Conservation (phyloP, 2,113 vertebrate species). For the Anguilla rostrata region DNA sequence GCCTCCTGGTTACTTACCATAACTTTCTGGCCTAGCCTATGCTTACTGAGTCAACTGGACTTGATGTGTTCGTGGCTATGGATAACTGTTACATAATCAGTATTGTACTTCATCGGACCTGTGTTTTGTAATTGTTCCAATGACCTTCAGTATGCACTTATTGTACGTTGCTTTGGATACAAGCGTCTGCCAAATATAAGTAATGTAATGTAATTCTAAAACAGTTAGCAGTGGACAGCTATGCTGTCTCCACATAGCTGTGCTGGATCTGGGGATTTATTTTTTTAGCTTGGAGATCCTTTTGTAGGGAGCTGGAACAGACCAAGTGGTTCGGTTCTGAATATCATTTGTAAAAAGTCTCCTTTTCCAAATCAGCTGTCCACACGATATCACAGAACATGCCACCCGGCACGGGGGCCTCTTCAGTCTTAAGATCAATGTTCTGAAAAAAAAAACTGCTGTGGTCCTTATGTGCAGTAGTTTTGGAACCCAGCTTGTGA, state of each 20-base stretch:
- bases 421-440: no score
- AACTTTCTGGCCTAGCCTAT: no score
- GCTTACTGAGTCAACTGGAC: no score
- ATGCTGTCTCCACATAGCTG: not conserved
- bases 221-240: not conserved
- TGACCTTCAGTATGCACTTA: no score
- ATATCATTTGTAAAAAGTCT: not conserved
- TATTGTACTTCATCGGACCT: no score
- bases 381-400: not conserved
- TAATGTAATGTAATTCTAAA: not conserved
- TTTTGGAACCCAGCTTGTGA: not conserved
- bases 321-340: not conserved
- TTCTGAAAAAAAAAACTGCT: not conserved
- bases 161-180: no score
- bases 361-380: not conserved
- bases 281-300: not conserved
- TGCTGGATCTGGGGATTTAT: not conserved
- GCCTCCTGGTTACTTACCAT: no score
- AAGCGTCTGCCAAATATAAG: no score
- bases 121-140: no score
- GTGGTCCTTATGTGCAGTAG: not conserved
- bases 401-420: no score
- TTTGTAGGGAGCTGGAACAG: not conserved
- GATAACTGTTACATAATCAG: no score
- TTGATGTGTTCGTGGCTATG: no score